Evolutionary conservation across 2,888 invertebrate species (phyloP).

Genomic region (Lottia gigantea): DNA sequence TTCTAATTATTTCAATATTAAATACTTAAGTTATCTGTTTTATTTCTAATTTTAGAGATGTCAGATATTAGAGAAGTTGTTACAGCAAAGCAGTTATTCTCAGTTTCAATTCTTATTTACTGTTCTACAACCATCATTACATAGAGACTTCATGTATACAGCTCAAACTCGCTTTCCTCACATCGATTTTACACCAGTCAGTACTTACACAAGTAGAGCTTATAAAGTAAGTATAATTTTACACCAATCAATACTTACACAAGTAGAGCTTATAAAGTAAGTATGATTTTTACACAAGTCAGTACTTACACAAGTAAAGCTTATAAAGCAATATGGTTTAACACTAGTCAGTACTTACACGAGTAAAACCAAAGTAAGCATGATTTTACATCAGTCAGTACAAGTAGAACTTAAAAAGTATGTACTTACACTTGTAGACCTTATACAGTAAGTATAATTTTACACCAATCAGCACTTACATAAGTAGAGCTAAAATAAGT

Average conservation of each 20-base stretch:
- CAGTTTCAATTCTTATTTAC: conserved; percentile 62
- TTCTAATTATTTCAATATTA: too few species aligned
- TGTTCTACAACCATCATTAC: conserved; percentile 59
- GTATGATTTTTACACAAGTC: conserved; percentile 52
- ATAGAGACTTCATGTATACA: conserved; percentile 63
- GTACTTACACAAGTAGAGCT: conserved; percentile 55
- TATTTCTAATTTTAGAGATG: conserved; percentile 48
- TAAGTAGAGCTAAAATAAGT: too few species aligned
- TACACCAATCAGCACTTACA: neutral
- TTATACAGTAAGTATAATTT: conserved; percentile 46
- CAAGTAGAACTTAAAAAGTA: too few species aligned
- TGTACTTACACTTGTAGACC: conserved; percentile 52
- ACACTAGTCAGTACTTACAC: neutral
- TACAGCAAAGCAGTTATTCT: conserved; percentile 49
- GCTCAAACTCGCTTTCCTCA: conserved; percentile 56
- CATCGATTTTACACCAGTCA: conserved; percentile 57
- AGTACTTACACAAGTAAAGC: conserved; percentile 56
- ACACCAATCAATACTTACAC: neutral
- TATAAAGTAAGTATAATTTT: conserved; percentile 44
- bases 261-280: too few species aligned
- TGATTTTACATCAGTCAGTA: conserved; percentile 58
- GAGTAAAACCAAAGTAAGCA: too few species aligned
- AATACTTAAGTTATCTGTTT: too few species aligned
- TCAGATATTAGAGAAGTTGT: conserved; percentile 48
- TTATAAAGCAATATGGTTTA: conserved; percentile 45